These are phyloP conservation scores for Casuarius casuarius DNA, from an alignment of 2,113 vertebrate species.

Conservation along the genomic window DNA sequence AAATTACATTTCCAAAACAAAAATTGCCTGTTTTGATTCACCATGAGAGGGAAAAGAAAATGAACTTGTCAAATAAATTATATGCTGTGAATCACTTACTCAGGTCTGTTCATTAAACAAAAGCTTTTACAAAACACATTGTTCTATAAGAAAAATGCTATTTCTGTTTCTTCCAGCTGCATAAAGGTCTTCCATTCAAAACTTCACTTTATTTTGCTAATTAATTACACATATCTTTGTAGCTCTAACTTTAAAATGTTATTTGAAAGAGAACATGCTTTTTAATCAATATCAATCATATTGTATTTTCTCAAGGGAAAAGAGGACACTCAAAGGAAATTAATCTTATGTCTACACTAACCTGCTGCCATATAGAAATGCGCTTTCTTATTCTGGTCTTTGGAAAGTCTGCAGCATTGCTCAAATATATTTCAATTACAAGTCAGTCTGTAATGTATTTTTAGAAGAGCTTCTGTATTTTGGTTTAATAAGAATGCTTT, in stretches of 20 bases:
- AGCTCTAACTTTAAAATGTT: slow-evolving; percentile 36
- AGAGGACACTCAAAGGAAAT: slow-evolving; percentile 13
- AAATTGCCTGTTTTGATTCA: not conserved
- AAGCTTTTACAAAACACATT: slow-evolving; percentile 9
- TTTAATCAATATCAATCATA: slow-evolving; percentile 57
- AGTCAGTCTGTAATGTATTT: not conserved
- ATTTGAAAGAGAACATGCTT: slow-evolving; percentile 39
- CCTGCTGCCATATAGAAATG: not conserved
- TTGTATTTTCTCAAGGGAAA: slow-evolving; percentile 33
- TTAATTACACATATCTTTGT: slow-evolving; percentile 36
- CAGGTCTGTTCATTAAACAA: not conserved
- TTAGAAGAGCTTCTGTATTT: not conserved
- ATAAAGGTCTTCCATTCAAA: slow-evolving; percentile 40
- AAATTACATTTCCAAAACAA: not conserved
- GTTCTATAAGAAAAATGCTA: not conserved
- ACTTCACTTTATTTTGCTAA: slow-evolving; percentile 45
- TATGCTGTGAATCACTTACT: not conserved
- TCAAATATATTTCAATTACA: not conserved
- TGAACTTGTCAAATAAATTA: slow-evolving; percentile 21
- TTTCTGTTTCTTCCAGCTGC: slow-evolving; percentile 16
- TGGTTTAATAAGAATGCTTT: not conserved
- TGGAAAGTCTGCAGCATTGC: not conserved
- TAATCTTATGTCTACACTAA: not conserved
- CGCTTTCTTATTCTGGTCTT: not conserved
- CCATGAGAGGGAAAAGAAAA: not conserved